These are phyloP conservation scores for Teleogryllus occipitalis DNA, from an alignment of 1,140 invertebrate genomes.

Conservation along the genomic window DNA sequence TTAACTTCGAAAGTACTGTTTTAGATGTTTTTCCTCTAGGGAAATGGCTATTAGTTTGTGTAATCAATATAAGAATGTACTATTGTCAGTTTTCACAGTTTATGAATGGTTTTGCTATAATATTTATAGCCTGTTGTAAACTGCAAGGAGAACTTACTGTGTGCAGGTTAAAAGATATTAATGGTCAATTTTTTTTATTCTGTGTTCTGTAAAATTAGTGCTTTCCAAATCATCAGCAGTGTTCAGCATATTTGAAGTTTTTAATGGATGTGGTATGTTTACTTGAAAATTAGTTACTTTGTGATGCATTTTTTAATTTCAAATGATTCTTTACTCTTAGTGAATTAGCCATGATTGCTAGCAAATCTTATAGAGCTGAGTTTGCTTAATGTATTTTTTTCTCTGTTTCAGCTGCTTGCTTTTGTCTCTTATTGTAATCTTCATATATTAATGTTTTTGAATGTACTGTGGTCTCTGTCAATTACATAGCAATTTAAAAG, in stretches of 20 bases:
- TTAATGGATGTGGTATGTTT: slow-evolving; percentile 5
- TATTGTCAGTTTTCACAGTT: background rate
- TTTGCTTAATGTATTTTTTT: slow-evolving; percentile 6
- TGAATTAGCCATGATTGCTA: background rate
- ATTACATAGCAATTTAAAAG: background rate
- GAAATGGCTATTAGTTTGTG: slow-evolving; percentile 4
- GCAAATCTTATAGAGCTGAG: background rate
- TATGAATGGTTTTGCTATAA: background rate
- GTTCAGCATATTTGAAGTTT: slow-evolving; percentile 2
- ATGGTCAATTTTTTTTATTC: background rate
- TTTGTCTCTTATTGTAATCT: background rate
- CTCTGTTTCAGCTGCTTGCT: slow-evolving; percentile 3
- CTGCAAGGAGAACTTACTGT: background rate
- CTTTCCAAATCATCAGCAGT: background rate
- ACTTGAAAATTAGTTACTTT: background rate
- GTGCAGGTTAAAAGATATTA: background rate
- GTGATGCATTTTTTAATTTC: slow-evolving; percentile 2
- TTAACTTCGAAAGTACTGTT: background rate
- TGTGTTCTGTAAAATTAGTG: slow-evolving; percentile 1
- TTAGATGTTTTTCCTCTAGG: background rate
- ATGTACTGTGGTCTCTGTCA: background rate
- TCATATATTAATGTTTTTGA: slow-evolving; percentile 3
- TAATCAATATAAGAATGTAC: background rate
- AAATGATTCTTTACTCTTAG: background rate
- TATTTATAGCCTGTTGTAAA: background rate